Base-by-base conservation (phyloP, 2,797 vertebrate genomes). In the Kryptolebias ocellatus region DNA sequence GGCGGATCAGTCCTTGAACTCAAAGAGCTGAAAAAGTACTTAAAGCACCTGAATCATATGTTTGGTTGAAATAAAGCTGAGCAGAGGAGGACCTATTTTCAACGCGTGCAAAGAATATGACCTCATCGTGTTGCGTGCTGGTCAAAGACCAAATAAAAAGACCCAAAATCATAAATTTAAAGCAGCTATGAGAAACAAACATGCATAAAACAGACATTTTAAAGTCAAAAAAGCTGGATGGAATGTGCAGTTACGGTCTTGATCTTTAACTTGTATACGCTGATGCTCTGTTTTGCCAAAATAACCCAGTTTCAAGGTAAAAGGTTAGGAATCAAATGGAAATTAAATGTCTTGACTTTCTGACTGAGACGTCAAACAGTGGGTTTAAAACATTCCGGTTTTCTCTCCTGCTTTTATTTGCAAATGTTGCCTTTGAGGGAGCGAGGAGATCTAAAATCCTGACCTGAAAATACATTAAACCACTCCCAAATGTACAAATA, bases 401-500 rank as follows among this genome's bases (percentile, higher is more conserved):
- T 47, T 44, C 16, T 15, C 0, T n/a, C 44, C 37, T 39, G 58
- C 54, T 49, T 81, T 68, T 45, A 65, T 78, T 75, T 69, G 51
- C 63, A 53, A 76, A 71, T 64, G 49, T 27, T 63, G 60, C 28
- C 62, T 76, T 63, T 59, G 20, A 59, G 39, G 49, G 59, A 42
- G 5, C 44, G 42, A 67, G 34, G 20, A 10, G 4, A 70, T 62
- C 34, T 20, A 14, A 79, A 61, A 69, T 67, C 45, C 45, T 79
- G 72, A 75, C 27, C 72, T 17, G 31, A 63, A 76, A 57, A 71
- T 51, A 45, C 47, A 70, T 63, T 59, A 51, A 72, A 65, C 65
- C 53, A 55, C 37, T 64, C 39, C n/a, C 39, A 64, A 59, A 73
- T 45, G 64, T 58, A 66, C 50, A 34, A 61, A 52, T 29, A 78